Evolutionary conservation across 2,113 vertebrate genomes (phyloP).

Genomic region (Eptesicus fuscus): DNA sequence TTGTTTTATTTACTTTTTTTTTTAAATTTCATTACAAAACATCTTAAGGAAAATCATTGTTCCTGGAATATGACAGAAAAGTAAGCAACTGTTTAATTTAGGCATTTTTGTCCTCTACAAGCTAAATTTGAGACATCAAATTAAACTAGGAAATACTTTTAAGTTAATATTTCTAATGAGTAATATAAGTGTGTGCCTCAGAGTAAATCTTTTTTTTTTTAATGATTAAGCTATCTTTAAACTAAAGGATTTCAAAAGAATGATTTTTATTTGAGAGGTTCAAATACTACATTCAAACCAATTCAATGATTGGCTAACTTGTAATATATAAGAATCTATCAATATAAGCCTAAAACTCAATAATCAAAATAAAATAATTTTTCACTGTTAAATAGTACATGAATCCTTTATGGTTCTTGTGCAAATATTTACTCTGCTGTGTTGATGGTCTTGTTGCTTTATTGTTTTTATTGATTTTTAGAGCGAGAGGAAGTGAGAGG

Average conservation of each 20-base stretch:
- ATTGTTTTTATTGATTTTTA: too few relatives aligned
- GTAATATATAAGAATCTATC: background rate
- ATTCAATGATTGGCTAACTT: background rate
- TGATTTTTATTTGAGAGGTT: too few relatives aligned
- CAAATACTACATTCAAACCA: background rate
- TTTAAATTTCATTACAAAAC: background rate
- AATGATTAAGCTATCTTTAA: background rate
- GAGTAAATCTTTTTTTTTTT: background rate
- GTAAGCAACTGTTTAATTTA: background rate
- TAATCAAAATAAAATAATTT: background rate
- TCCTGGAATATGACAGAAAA: background rate
- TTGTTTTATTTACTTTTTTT: constrained; percentile 37
- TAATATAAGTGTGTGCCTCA: background rate
- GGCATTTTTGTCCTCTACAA: background rate
- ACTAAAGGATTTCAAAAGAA: constrained; percentile 44
- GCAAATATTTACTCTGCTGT: background rate
- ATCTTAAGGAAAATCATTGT: background rate
- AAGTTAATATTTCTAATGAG: background rate
- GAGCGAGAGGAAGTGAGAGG: too few relatives aligned
- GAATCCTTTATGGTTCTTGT: background rate
- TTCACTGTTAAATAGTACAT: background rate
- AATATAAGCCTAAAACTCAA: background rate
- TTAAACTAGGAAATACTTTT: constrained; percentile 33
- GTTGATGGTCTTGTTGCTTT: background rate
- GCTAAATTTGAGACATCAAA: background rate